phyloP scores from a whole-genome alignment of 2,113 vertebrate genomes.

The Illadopsis cleaveri region DNA sequence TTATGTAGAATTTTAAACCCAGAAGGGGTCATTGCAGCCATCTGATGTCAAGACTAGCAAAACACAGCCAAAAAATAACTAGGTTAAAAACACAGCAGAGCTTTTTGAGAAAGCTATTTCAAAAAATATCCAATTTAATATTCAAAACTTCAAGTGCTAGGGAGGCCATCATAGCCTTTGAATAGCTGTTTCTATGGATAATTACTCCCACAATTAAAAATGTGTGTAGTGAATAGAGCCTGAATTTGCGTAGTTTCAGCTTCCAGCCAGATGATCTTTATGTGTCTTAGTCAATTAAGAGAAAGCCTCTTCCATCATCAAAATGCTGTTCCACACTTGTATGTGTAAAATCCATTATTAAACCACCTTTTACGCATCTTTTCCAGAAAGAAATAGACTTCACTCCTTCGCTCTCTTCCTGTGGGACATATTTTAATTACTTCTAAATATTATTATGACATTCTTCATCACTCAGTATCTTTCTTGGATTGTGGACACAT shows the following conservation, averaged over 20 bases:
- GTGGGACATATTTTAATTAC: not conserved
- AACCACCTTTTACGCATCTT: not conserved
- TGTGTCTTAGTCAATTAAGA: constrained; percentile 11
- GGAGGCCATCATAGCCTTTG: constrained; percentile 28
- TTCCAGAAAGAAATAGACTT: not conserved
- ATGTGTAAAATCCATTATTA: not conserved
- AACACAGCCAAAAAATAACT: not conserved
- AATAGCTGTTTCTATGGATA: constrained; percentile 42
- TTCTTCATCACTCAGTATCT: not conserved
- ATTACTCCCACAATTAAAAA: constrained; percentile 21
- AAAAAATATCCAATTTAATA: constrained; percentile 22
- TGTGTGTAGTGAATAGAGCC: constrained; percentile 3
- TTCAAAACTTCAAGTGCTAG: constrained; percentile 22
- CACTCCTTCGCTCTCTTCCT: not conserved
- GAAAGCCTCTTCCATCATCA: not conserved
- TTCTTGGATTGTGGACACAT: not conserved
- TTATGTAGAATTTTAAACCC: not conserved
- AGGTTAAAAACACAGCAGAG: constrained; percentile 1
- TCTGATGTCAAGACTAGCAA: not conserved
- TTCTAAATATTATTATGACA: not conserved
- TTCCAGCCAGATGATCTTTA: constrained; percentile 7
- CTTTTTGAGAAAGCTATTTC: not conserved
- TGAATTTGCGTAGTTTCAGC: not conserved
- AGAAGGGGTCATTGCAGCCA: not conserved
- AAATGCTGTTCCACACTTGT: not conserved